Base-by-base conservation (phyloP, 2,797 vertebrate species). In the Lepilemur ruficaudatus region DNA sequence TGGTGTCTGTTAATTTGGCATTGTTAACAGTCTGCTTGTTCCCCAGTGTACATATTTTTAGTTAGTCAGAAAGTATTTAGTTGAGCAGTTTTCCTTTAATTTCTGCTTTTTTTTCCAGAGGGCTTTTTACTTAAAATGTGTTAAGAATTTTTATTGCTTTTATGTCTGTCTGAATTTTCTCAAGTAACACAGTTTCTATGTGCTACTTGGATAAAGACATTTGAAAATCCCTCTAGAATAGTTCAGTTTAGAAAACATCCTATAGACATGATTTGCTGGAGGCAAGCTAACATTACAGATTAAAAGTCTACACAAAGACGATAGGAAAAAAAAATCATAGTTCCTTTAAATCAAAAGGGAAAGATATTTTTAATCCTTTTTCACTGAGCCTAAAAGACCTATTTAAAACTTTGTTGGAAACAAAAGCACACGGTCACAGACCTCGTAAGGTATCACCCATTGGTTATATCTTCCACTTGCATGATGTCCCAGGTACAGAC, bases 181-280 rank as follows among this genome's bases (percentile, higher is more conserved):
- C 95, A 98, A 98, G 94, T 97, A 98, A 97, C 96, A 97, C 9
- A n/a, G 82, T 93, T 94, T 96, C 97, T 79, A 95, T 98, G 79
- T 98, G 96, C 92, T 98, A 96, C 98, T 98, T 98, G 92, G 97
- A 96, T 98, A 97, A 97, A 98, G 96, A 95, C 91, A 97, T 98
- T 98, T 98, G 97, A 97, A 87, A 98, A 97, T 98, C 98, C 98
- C 98, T 91, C 61, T 89, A 98, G 98, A 98, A 97, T 97, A 97
- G 95, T 81, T 98, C 88, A 1, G n/a, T 98, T 98, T 98, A 94
- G 98, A 98, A 98, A 98, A 98, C 95, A 98, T 98, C 95, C 98
- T 98, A 98, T 97, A 98, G 98, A 98, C 97, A 98, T 89, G 97
- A 98, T 98, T 98, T 98, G 98, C 98, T 98, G 85, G 97, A 99